Conservation (phyloP, 37 sponge, comb jelly and placozoan species). For the Amphimedon queenslandica region DNA sequence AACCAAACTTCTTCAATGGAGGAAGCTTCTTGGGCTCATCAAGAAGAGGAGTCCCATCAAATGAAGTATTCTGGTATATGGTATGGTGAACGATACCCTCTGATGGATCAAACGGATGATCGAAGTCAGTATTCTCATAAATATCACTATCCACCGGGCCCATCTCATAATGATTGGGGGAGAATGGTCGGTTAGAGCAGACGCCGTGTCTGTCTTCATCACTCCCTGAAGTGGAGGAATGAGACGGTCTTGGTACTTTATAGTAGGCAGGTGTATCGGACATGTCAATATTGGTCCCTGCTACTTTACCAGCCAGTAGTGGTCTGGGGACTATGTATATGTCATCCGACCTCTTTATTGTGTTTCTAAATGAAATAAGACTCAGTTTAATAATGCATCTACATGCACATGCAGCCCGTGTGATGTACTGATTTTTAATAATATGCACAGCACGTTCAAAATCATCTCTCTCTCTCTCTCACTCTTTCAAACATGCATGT, state of each 20-base stretch:
- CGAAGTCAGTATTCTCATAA: slow-evolving; percentile 5
- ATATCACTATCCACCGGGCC: neutral
- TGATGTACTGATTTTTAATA: too few species aligned
- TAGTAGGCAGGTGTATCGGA: neutral
- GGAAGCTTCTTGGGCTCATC: too few species aligned
- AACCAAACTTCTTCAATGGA: too few species aligned
- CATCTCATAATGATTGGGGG: slow-evolving; percentile 6
- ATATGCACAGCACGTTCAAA: too few species aligned
- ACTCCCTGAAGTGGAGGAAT: neutral
- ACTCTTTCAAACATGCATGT: too few species aligned
- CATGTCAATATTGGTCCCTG: neutral
- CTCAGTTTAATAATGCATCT: too few species aligned
- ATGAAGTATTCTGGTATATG: neutral
- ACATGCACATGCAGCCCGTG: too few species aligned
- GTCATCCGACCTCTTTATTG: neutral
- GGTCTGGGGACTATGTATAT: slow-evolving; percentile 7
- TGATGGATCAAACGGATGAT: neutral
- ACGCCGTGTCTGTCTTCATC: neutral
- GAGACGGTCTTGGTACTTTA: neutral
- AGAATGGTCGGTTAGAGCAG: neutral
- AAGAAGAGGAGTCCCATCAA: neutral
- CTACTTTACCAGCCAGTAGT: neutral
- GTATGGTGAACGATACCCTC: neutral
- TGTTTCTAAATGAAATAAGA: neutral
- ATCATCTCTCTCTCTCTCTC: too few species aligned